Evolutionary conservation across 1,140 invertebrate species (phyloP), one percentile per base, ranked within the genome.

Genomic region (Lithobius niger): DNA sequence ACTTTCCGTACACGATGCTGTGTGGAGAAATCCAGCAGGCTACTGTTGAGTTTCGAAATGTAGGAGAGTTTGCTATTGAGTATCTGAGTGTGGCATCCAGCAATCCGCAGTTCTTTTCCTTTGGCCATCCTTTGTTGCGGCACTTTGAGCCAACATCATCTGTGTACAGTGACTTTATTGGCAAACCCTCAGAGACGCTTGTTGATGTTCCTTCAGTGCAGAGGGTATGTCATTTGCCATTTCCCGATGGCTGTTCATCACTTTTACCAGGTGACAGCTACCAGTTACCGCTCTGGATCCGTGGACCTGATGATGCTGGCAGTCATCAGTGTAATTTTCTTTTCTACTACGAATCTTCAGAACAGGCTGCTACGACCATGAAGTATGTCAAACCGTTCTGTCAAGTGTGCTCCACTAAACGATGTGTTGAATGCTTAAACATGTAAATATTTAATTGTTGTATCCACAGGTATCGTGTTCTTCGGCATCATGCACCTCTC

Each of bases 1-100:
- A 84, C 65, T 74, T 83, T n/a, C 77, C 75, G 49, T 67, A 72
- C 1, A 77, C 82, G 52, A 76, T 86, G 64, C 68, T 87, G 42
- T 82, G 81, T 62, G 83, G 84, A 3, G 84, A 88, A 69, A 72
- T 88, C 28, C 77, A 81, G 62, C 75, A 70, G 27, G 67, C 86
- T 3, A 76, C 77, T 43, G 72, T 88, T 1, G 77, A 80, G 52
- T 74, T 88, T 26, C 76, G 74, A 43, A 89, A 88, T 63, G 72
- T 76, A 27, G 84, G 85, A 13, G 78, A 77, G 21, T 75, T 79
- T 15, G 71, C 79, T 1, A 67, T 88, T 60, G 75, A 74, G 48
- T 79, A 79, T 61, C 69, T 88, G 22, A 71, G 80, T 55, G 66
- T 88, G 24, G 80, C 78, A 2, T 81, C 81, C 0, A 79, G 79